Base-by-base conservation (phyloP, 2,888 invertebrate species). In the Rugalucina vietnamica region DNA sequence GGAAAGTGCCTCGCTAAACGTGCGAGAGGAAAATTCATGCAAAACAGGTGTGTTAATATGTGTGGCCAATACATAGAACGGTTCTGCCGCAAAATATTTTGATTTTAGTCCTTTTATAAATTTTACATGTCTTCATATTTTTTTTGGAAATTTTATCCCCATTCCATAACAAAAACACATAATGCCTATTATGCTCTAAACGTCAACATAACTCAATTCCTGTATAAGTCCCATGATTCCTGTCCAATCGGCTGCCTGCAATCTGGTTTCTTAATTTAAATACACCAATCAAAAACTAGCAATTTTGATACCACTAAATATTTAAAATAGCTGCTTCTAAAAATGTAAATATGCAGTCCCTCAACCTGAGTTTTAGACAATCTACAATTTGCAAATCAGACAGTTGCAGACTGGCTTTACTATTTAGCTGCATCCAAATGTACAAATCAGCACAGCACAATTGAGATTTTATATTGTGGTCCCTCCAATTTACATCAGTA, bases 71-170 rank as follows among this genome's bases (percentile, higher is more conserved):
- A 43, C 71, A 39, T n/a, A 57, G 75, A 57, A 54, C 36, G 27
- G 2, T 50, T 57, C 36, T 75, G 69, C 32, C 29, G 29, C 34
- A 3, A 69, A 34, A 24, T 29, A 5, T 50, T 50, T 34, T 50
- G 18, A 27, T 49, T 36, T 34, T 57, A 57, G 34, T 27, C 21
- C 4, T 70, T 70, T 36, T 37, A 36, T 70, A 34, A 70, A 24
- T 24, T 70, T 10, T 70, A 36, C 12, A 12, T 70, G 10, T 36
- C 39, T 14, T 5, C 14, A 4, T 69, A 34, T 27, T 50, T 34
- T 70, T 32, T 70, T 84, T 82, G 87, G 87, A 87, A 87, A 84
- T 82, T 69, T 86, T 82, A 76, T 84, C 81, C 84, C 87, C 60
- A 82, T 84, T 81, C 81, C 82, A 65, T 65, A 65, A 18, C 2